Base-by-base conservation (phyloP, 1,140 invertebrate species). In the Vanessa tameamea region DNA sequence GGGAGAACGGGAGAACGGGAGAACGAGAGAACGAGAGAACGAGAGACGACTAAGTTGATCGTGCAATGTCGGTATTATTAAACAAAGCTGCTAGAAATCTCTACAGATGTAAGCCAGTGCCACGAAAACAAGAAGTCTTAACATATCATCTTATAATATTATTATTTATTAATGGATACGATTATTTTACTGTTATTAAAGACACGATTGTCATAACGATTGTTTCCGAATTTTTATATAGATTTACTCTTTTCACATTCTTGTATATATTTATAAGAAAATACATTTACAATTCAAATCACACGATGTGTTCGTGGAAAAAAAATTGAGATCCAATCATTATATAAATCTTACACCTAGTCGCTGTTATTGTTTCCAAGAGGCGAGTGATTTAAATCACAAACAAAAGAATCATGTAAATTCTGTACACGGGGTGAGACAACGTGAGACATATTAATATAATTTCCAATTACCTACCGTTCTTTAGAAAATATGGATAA, bases 31-130 rank as follows among this genome's bases (percentile, higher is more conserved):
- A 43, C 37, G 37, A 9, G 37, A 43, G 37, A 43, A 43, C 37
- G 3, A 43, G 7, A 75, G 77, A 75, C 63, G 81, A 78, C 68
- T 79, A 69, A 79, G 73, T 73, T 63, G 61, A 84, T 80, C 79
- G 81, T 82, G 78, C 71, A 78, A 86, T 83, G 84, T 86, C 86
- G 82, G 81, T 75, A 78, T 82, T 76, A 77, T 76, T 79, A 77
- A 83, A 87, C 84, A 84, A 87, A 80, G 79, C 79, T 76, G 47
- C 70, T 23, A 67, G 59, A 76, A 72, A 67, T 50, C 55, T 59
- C 15, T 66, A 43, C 26, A 75, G 53, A 51, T n/a, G 48, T 50
- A 14, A 14, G 53, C 15, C 0, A 20, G 3, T 11, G n/a, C 9
- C 4, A 20, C 53, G 53, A 16, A n/a, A 55, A n/a, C n/a, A 55